Evolutionary conservation across 2,888 invertebrate genomes (phyloP), one percentile per base, ranked within the genome.

Genomic region (Erebia aethiops): DNA sequence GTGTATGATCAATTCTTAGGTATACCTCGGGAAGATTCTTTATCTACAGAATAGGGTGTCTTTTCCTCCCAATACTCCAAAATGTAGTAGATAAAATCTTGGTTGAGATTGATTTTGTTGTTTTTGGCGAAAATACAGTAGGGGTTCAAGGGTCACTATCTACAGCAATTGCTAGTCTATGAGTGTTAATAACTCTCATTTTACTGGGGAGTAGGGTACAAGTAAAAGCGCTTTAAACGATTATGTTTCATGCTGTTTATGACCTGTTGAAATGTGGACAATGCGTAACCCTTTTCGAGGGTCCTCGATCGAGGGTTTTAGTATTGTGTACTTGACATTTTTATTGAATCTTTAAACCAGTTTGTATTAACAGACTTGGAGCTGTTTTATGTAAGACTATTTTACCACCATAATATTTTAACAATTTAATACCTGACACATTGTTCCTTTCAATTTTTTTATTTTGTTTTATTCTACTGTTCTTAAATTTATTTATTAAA

Each of bases 101-200:
- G 21, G 11, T 5, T 49, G 2, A 21, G 21, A 66, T 56, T 66
- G 56, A 43, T 43, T 56, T 35, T 82, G 79, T 77, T 82, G 75
- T 77, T 80, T 79, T 83, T 84, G 87, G 83, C 85, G 84, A 80
- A 82, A 58, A 67, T 66, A 70, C 71, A 58, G 76, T 74, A 74
- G 74, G 75, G 75, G 74, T 76, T 70, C 68, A 77, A 71, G 85
- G 86, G 83, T 80, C 80, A 82, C 78, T 88, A 87, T 88, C 87
- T 84, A 46, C 11, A 43, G 76, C 87, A 86, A 89, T 89, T 88
- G 81, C 85, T 79, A 79, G 79, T 84, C 83, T 82, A 83, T 87
- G 89, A 88, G 86, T 86, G 88, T 87, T 88, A 89, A 90, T 89
- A 87, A 87, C 80, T 77, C 82, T 82, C 80, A 79, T 82, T 83